A percentile compares a stretch with the other conserved stretches of the same genome.
phyloP scores from a whole-genome alignment of 2,888 invertebrate species.

The Shargacucullia verbasci region DNA sequence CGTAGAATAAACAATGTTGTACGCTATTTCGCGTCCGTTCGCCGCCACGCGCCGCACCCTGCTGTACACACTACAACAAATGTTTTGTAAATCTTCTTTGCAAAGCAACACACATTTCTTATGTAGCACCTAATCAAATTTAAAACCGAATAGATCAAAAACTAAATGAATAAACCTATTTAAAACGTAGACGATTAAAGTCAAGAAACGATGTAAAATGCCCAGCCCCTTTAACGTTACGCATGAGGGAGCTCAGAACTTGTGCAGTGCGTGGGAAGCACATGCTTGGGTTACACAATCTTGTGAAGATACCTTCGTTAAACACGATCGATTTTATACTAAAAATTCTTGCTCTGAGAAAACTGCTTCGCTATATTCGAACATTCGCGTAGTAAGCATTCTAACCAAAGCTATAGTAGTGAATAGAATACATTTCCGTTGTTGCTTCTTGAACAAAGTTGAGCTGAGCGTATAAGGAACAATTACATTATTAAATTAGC shows the following conservation, averaged over 20 bases:
- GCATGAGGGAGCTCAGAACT: conserved; percentile 75
- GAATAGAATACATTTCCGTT: conserved; percentile 3
- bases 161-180: conserved; percentile 63
- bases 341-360: conserved; percentile 43
- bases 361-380: conserved; percentile 10
- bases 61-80: conserved; percentile 45
- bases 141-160: conserved; percentile 46
- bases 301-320: conserved; percentile 78
- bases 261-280: conserved; percentile 86
- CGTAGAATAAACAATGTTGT: conserved; percentile 84
- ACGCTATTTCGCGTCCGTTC: conserved; percentile 73
- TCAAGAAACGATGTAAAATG: conserved; percentile 80
- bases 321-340: conserved; percentile 61
- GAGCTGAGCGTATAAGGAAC: conserved; percentile 26
- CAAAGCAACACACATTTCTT: conserved; percentile 19
- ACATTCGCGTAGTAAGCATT: conserved; percentile 8
- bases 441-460: conserved; percentile 28
- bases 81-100: conserved; percentile 52
- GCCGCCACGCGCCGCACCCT: conserved; percentile 73
- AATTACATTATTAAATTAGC: conserved; percentile 60
- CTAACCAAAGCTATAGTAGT: not conserved
- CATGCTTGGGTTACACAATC: conserved; percentile 87
- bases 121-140: conserved; percentile 23
- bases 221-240: conserved; percentile 85
- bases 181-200: conserved; percentile 73